phyloP scores from a whole-genome alignment of 2,113 vertebrate genomes.

The Eubucco bourcierii region DNA sequence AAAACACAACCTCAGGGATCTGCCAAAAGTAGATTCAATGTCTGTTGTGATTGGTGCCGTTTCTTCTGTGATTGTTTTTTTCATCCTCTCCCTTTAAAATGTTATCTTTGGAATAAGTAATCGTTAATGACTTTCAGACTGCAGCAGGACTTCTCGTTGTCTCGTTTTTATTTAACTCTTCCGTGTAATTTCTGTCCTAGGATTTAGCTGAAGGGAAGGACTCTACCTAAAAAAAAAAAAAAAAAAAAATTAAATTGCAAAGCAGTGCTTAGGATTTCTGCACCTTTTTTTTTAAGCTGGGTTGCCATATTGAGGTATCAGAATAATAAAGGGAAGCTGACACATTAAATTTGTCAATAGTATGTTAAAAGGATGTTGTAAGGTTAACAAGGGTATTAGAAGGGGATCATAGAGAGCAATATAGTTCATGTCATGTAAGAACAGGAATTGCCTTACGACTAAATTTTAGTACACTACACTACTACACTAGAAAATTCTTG shows the following conservation, averaged over 20 bases:
- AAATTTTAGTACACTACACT: neutral
- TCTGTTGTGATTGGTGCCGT: neutral
- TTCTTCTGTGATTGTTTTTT: neutral
- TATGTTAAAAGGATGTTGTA: neutral
- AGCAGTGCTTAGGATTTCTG: neutral
- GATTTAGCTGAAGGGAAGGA: neutral
- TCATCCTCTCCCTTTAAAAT: neutral
- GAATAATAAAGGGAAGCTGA: neutral
- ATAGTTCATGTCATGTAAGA: neutral
- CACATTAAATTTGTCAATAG: neutral
- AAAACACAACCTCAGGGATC: neutral
- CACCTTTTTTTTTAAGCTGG: neutral
- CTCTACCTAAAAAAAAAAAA: neutral
- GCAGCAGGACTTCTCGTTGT: neutral
- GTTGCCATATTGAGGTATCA: neutral
- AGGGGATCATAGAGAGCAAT: neutral
- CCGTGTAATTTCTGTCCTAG: neutral
- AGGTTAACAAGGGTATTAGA: neutral
- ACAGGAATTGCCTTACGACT: neutral
- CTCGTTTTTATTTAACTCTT: neutral
- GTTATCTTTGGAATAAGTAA: neutral
- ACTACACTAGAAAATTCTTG: neutral
- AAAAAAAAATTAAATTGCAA: neutral
- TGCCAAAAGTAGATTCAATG: neutral
- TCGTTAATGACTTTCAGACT: neutral